phyloP scores from a whole-genome alignment of 2,888 invertebrate species.

The Bembecia ichneumoniformis region DNA sequence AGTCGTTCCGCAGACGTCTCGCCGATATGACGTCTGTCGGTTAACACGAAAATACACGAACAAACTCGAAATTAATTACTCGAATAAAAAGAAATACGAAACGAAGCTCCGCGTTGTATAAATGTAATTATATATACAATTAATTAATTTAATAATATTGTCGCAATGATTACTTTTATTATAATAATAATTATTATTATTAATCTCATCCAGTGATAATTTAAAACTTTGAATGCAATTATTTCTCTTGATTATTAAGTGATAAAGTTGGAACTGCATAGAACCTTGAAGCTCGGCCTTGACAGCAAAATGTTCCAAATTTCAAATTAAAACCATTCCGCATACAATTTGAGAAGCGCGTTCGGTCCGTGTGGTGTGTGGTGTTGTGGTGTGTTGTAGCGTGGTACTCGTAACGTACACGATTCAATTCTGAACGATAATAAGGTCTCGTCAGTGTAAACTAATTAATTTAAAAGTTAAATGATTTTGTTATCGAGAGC shows the following conservation, averaged over 20 bases:
- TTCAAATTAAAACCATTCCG: conserved; percentile 44
- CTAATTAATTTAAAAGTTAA: too few relatives aligned
- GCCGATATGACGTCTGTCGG: conserved; percentile 38
- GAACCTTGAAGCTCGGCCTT: conserved; percentile 45
- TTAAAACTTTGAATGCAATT: conserved; percentile 32
- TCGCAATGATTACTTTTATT: too few relatives aligned
- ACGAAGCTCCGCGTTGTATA: background rate
- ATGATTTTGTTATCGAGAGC: too few relatives aligned
- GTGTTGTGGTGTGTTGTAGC: background rate
- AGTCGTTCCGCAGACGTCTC: conserved; percentile 55
- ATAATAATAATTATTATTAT: too few relatives aligned
- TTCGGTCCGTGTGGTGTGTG: too few relatives aligned
- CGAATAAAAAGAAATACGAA: background rate
- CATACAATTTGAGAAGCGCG: conserved; percentile 30
- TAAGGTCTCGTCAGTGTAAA: too few relatives aligned
- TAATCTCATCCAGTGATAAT: background rate
- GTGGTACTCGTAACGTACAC: background rate
- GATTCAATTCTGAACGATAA: too few relatives aligned
- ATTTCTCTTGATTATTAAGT: conserved; percentile 46
- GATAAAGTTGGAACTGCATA: conserved; percentile 40
- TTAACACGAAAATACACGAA: conserved; percentile 41
- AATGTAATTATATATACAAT: background rate
- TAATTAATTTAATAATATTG: too few relatives aligned
- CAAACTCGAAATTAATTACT: conserved; percentile 25
- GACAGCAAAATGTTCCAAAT: conserved; percentile 40